A percentile compares a stretch with the other conserved stretches of the same genome.
These are phyloP conservation scores for Heterodera schachtii DNA, from an alignment of 1,140 invertebrate genomes.

Conservation along the genomic window DNA sequence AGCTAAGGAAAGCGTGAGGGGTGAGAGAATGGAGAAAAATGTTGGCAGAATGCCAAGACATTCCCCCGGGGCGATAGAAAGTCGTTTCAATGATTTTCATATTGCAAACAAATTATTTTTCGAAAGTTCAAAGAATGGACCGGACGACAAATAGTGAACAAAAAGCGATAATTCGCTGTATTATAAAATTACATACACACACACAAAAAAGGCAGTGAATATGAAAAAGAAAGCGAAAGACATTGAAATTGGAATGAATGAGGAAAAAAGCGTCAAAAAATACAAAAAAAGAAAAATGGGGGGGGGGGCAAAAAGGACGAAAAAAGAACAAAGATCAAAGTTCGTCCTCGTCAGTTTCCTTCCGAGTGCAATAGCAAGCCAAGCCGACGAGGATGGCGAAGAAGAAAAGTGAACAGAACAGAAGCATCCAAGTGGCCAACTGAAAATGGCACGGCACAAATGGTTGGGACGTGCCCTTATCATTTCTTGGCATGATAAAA, in stretches of 20 bases:
- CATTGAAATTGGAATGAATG: neutral
- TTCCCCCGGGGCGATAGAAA: neutral
- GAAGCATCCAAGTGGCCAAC: conserved; percentile 64
- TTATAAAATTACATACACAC: neutral
- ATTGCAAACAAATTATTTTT: no score
- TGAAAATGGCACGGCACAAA: conserved; percentile 29
- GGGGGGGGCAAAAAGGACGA: no score
- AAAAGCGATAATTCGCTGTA: no score
- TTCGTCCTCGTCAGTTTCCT: conserved; percentile 63
- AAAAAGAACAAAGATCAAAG: conserved; percentile 19
- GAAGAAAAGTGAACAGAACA: conserved; percentile 65
- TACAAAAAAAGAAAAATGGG: neutral
- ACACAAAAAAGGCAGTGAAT: neutral
- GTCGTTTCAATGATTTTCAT: neutral
- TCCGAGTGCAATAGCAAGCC: conserved; percentile 65
- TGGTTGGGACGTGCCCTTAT: no score
- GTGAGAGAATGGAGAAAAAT: neutral
- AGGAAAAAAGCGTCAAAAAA: neutral
- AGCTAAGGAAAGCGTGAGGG: neutral
- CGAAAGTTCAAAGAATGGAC: no score
- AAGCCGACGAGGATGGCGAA: conserved; percentile 64
- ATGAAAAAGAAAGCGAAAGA: conserved; percentile 1
- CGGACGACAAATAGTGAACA: no score
- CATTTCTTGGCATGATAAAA: no score
- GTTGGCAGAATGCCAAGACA: neutral